Percentiles rank a stretch among this genome's conserved stretches.
These are phyloP conservation scores for Tachyglossus aculeatus DNA, from an alignment of 2,797 vertebrate genomes.

Conservation along the genomic window DNA sequence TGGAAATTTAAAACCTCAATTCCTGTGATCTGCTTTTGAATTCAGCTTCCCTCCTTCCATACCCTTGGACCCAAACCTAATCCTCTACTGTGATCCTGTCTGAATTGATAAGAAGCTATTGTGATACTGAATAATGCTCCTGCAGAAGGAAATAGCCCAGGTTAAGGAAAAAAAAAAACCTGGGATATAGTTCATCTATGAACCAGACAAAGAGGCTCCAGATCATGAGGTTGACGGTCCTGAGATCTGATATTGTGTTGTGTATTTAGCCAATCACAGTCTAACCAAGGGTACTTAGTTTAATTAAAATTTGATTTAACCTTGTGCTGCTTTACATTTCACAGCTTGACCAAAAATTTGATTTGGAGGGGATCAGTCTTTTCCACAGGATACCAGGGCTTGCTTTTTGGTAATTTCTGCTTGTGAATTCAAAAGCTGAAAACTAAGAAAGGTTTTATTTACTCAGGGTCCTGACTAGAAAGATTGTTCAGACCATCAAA, in stretches of 20 bases:
- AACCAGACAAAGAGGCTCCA: neutral
- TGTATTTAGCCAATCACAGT: neutral
- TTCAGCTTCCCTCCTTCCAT: too few relatives aligned
- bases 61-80: too few relatives aligned
- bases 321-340: constrained; percentile 9
- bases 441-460: neutral
- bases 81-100: neutral
- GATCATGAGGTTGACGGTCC: neutral
- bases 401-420: constrained; percentile 25
- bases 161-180: too few relatives aligned
- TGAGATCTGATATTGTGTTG: neutral
- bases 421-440: constrained; percentile 27
- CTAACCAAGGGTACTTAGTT: constrained; percentile 15
- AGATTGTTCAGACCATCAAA: neutral
- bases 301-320: neutral
- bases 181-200: neutral
- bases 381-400: constrained; percentile 5
- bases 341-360: constrained; percentile 2
- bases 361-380: constrained; percentile 10
- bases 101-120: neutral
- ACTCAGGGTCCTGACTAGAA: constrained; percentile 9
- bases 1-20: too few relatives aligned
- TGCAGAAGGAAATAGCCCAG: neutral
- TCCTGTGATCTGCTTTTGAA: too few relatives aligned
- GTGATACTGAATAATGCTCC: neutral